These are phyloP conservation scores for Penaeus japonicus DNA, from an alignment of 1,140 invertebrate genomes.

Conservation along the genomic window DNA sequence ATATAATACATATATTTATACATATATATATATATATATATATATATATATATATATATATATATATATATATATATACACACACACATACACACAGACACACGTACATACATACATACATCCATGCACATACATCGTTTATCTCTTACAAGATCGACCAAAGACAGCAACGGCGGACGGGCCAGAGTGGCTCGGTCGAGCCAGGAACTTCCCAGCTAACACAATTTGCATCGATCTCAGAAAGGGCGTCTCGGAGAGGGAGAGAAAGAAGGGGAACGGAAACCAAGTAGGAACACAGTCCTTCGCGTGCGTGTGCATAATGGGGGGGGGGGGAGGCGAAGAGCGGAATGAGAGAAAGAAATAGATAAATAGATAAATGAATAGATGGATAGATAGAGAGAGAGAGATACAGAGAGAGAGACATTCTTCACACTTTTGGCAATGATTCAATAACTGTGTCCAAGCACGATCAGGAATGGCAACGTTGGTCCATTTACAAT, in stretches of 20 bases:
- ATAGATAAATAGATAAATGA: neutral
- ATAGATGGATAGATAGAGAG: neutral
- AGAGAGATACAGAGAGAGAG: neutral
- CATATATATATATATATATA: neutral
- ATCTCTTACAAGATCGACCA: too few relatives aligned
- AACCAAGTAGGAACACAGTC: neutral
- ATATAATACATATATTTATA: neutral
- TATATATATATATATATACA: neutral
- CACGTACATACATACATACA: neutral
- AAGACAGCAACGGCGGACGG: neutral
- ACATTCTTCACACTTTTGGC: neutral
- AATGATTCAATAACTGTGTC: neutral
- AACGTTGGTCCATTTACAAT: too few relatives aligned
- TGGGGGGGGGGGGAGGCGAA: neutral
- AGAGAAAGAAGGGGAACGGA: constrained; percentile 20
- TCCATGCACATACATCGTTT: neutral
- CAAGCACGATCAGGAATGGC: too few relatives aligned
- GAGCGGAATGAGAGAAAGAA: neutral
- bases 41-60: neutral
- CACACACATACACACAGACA: neutral
- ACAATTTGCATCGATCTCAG: neutral
- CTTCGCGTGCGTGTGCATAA: neutral
- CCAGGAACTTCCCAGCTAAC: neutral
- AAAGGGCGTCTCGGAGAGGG: neutral
- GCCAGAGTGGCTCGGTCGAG: neutral